Evolutionary conservation across 2,888 invertebrate species (phyloP).

Genomic region (Laspeyria flexula): DNA sequence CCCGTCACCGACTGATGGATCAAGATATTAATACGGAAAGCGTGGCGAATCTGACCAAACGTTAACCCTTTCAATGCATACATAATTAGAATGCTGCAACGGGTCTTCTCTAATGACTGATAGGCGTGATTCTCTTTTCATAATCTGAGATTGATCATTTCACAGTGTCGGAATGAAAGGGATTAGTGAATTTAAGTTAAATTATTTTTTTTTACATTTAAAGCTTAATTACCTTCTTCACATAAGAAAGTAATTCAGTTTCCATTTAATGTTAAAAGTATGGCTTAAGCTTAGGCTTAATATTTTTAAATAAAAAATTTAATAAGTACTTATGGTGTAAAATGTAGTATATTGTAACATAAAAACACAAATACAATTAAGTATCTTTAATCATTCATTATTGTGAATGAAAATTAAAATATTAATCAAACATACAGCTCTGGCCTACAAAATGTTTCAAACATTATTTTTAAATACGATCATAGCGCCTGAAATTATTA

Average conservation of each 20-base stretch:
- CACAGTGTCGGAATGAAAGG: conserved; percentile 34
- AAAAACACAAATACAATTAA: too few species aligned
- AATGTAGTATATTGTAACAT: too few species aligned
- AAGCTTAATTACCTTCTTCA: too few species aligned
- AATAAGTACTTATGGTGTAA: too few species aligned
- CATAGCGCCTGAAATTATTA: conserved; percentile 13
- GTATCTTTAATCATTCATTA: too few species aligned
- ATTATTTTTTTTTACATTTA: too few species aligned
- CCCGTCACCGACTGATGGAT: conserved; percentile 83
- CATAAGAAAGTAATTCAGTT: too few species aligned
- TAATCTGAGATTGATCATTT: conserved; percentile 50
- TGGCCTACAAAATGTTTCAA: background rate
- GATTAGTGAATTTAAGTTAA: conserved; percentile 35
- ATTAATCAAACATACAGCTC: too few species aligned
- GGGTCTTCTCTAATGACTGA: conserved; percentile 66
- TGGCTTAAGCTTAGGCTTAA: too few species aligned
- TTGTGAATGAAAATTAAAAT: too few species aligned
- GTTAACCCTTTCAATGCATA: conserved; percentile 79
- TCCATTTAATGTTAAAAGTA: too few species aligned
- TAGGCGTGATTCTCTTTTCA: conserved; percentile 54
- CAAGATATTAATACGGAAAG: conserved; percentile 84
- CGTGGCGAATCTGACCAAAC: conserved; percentile 82
- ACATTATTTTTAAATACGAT: background rate
- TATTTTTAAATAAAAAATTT: too few species aligned
- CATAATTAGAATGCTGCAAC: conserved; percentile 60